These are phyloP conservation scores for Gorsachius goisagi DNA, from an alignment of 2,113 vertebrate species.

Conservation along the genomic window DNA sequence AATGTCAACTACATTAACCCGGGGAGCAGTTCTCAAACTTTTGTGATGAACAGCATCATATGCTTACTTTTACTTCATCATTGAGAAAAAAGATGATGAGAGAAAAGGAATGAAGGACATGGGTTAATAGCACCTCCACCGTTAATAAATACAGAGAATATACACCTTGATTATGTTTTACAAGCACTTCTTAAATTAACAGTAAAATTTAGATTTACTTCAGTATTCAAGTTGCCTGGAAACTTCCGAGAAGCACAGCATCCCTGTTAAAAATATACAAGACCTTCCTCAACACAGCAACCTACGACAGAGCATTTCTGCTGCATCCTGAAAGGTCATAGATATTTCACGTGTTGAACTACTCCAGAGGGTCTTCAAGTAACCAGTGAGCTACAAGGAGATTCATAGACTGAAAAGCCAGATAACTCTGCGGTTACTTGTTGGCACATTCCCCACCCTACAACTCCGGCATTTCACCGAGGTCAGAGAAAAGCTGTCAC, in stretches of 20 bases:
- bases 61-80: neutral
- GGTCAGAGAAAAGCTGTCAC: slow-evolving; percentile 33
- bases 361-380: neutral
- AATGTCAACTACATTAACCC: neutral
- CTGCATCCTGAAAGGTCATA: neutral
- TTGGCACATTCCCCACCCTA: neutral
- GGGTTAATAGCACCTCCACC: neutral
- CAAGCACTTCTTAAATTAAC: neutral
- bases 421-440: neutral
- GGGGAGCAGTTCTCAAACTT: neutral
- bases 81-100: neutral
- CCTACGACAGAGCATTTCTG: neutral
- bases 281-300: neutral
- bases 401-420: neutral
- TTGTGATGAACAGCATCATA: neutral
- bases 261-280: neutral
- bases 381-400: neutral
- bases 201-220: neutral
- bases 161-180: neutral
- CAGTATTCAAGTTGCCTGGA: slow-evolving; percentile 36
- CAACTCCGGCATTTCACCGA: slow-evolving; percentile 23
- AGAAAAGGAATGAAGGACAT: neutral
- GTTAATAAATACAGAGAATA: neutral
- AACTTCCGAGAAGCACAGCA: neutral
- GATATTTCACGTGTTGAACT: neutral